These are phyloP conservation scores for Crotalus horridus DNA, from an alignment of 2,113 vertebrate genomes.

Conservation along the genomic window DNA sequence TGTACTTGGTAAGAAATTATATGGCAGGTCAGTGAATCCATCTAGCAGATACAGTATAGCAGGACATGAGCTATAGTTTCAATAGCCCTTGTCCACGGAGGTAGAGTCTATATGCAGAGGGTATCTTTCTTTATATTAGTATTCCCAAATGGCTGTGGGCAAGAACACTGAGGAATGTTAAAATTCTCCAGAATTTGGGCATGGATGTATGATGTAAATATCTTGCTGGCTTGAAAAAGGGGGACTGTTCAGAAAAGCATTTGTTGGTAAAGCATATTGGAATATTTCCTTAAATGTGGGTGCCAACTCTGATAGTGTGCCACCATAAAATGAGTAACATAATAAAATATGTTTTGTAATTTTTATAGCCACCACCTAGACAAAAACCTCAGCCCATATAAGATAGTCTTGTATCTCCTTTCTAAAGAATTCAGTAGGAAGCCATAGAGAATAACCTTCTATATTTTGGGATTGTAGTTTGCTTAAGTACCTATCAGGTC, in stretches of 20 bases:
- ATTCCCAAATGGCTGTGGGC: not conserved
- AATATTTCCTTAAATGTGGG: not conserved
- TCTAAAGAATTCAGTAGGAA: not conserved
- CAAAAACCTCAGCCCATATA: not conserved
- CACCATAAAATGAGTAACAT: not conserved
- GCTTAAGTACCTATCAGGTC: not conserved
- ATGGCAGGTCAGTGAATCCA: not conserved
- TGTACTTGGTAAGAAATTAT: not conserved
- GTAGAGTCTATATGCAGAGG: not conserved
- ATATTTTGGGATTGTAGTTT: not conserved
- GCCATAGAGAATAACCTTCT: not conserved
- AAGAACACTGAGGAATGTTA: not conserved
- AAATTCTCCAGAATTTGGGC: not conserved
- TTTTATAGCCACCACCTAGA: not conserved
- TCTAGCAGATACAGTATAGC: not conserved
- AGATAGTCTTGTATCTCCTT: not conserved
- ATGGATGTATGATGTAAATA: not conserved
- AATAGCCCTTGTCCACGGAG: not conserved
- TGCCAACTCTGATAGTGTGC: not conserved
- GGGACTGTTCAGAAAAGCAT: not conserved
- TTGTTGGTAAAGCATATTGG: not conserved
- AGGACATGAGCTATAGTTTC: not conserved
- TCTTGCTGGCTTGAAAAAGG: not conserved
- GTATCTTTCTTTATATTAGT: not conserved
- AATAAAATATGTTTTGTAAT: not conserved